These are phyloP conservation scores for Nothobranchius kuhntae DNA, from an alignment of 2,113 vertebrate species.

Conservation along the genomic window DNA sequence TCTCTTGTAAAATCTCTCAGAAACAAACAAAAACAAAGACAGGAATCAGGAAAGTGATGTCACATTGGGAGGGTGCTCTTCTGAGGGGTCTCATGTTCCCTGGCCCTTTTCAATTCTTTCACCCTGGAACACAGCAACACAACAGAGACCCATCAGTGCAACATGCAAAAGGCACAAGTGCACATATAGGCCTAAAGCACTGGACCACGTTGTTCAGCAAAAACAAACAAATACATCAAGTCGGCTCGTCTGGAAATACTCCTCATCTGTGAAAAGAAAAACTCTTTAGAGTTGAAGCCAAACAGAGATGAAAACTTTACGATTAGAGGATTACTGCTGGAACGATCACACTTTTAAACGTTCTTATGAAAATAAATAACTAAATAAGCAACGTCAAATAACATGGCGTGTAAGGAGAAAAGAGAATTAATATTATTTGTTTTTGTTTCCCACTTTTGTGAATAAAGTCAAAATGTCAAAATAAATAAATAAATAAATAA, in stretches of 20 bases:
- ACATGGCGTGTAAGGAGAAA: not conserved
- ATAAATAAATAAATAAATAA: too few relatives aligned
- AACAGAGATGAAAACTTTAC: not conserved
- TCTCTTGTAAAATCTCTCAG: slow-evolving; percentile 94
- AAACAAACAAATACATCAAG: slow-evolving; percentile 20
- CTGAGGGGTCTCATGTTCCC: slow-evolving; percentile 96
- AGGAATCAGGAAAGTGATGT: slow-evolving; percentile 96
- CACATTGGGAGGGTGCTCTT: slow-evolving; percentile 96
- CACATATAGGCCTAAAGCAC: not conserved
- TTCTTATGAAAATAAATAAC: too few relatives aligned
- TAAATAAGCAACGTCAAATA: too few relatives aligned
- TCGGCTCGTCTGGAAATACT: slow-evolving; percentile 32
- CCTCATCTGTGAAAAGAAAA: slow-evolving; percentile 56
- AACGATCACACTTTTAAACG: too few relatives aligned
- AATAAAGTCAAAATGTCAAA: too few relatives aligned
- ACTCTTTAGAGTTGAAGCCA: not conserved
- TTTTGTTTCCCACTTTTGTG: not conserved
- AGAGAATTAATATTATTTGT: slow-evolving; percentile 17
- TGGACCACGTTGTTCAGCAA: slow-evolving; percentile 9
- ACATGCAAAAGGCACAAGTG: not conserved
- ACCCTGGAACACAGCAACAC: slow-evolving; percentile 87
- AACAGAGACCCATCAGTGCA: slow-evolving; percentile 3
- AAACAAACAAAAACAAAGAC: slow-evolving; percentile 91
- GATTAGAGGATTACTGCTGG: slow-evolving; percentile 21
- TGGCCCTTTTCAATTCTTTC: slow-evolving; percentile 99